Percentiles rank a stretch among this genome's conserved stretches.
phyloP scores from a whole-genome alignment of 2,797 vertebrate species.

The Danionella dracula region DNA sequence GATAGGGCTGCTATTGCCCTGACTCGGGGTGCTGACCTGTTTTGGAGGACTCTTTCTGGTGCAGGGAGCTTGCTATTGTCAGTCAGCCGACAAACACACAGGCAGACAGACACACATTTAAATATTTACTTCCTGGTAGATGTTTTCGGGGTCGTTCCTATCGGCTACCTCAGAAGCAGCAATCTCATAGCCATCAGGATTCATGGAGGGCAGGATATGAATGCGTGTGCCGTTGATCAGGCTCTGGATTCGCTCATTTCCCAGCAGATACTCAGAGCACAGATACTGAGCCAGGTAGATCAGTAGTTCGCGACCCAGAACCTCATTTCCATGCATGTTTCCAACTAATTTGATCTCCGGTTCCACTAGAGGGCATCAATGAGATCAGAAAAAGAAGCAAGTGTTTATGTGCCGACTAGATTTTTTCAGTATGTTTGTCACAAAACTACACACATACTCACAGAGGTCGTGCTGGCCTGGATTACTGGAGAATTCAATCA shows the following conservation, averaged over 20 bases:
- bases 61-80: conserved; percentile 43
- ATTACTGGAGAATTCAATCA: conserved; percentile 87
- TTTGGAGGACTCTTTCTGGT: conserved; percentile 38
- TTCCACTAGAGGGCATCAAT: conserved; percentile 72
- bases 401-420: too few species aligned
- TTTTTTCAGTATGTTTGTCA: neutral
- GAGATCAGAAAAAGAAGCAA: neutral
- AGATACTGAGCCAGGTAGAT: conserved; percentile 90
- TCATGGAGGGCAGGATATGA: conserved; percentile 94
- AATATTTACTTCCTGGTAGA: conserved; percentile 78
- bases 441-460: conserved; percentile 59
- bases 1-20: neutral
- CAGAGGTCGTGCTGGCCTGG: conserved; percentile 88
- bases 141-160: conserved; percentile 70
- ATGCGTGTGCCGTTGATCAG: conserved; percentile 90
- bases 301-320: conserved; percentile 87
- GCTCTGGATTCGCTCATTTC: conserved; percentile 80
- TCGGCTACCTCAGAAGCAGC: conserved; percentile 89
- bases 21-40: neutral
- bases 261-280: conserved; percentile 87
- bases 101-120: conserved; percentile 19
- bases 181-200: conserved; percentile 93
- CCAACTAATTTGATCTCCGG: conserved; percentile 92
- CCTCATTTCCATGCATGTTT: conserved; percentile 98
- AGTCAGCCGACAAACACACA: conserved; percentile 37